These are phyloP conservation scores for Peromyscus nudipes DNA, from an alignment of 2,797 vertebrate species.

Conservation along the genomic window DNA sequence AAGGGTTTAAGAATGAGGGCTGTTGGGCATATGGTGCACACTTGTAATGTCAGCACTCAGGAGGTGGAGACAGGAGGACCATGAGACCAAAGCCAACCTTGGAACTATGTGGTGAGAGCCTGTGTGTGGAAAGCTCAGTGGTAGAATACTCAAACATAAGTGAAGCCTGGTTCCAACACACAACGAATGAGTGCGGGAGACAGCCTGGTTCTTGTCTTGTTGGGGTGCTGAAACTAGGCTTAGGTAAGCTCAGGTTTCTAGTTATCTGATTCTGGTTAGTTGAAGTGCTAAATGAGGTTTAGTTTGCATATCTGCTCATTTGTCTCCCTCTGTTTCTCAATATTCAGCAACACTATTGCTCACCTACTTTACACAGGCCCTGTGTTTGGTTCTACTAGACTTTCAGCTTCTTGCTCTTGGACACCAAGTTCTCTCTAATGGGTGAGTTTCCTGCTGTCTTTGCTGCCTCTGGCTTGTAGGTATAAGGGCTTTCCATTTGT, in stretches of 20 bases:
- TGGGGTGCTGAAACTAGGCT: slow-evolving; percentile 27
- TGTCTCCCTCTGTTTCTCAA: not conserved
- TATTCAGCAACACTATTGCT: not conserved
- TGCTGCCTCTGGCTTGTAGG: not conserved
- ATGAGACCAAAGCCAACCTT: not conserved
- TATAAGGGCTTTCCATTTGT: not conserved
- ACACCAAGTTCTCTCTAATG: not conserved
- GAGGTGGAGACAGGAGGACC: not conserved
- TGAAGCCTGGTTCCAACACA: not conserved
- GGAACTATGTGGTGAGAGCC: too few relatives aligned
- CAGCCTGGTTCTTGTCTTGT: not conserved
- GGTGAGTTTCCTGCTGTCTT: not conserved
- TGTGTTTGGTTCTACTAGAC: not conserved
- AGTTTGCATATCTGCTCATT: not conserved
- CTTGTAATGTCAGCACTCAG: not conserved
- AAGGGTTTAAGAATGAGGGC: not conserved
- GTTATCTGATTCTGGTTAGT: slow-evolving; percentile 27
- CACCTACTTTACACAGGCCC: not conserved
- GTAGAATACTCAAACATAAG: not conserved
- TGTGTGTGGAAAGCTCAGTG: not conserved
- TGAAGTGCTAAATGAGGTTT: slow-evolving; percentile 4
- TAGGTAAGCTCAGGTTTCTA: slow-evolving; percentile 11
- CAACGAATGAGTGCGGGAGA: too few relatives aligned
- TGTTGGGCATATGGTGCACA: not conserved
- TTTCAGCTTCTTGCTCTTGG: slow-evolving; percentile 37